phyloP scores from a whole-genome alignment of 2,888 invertebrate genomes.

The Endomychus coccineus region DNA sequence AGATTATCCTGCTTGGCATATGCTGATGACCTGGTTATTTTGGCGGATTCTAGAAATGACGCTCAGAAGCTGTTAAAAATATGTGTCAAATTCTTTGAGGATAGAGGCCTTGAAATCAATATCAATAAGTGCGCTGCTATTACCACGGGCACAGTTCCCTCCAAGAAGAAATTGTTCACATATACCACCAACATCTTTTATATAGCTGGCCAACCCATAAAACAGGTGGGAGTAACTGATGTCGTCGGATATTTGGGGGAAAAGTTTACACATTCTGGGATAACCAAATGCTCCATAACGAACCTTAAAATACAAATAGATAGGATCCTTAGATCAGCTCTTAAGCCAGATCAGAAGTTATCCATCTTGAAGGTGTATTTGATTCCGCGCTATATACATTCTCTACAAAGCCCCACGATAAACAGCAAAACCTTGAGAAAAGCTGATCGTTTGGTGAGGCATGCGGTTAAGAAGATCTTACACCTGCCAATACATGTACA shows the following conservation, averaged over 20 bases:
- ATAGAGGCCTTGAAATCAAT: not conserved
- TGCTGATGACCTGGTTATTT: slow-evolving; percentile 8
- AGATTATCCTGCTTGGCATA: slow-evolving; percentile 19
- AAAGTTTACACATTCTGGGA: not conserved
- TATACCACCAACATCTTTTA: not conserved
- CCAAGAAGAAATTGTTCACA: not conserved
- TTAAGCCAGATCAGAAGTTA: slow-evolving; percentile 5
- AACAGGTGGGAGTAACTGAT: slow-evolving; percentile 1
- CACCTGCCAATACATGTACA: slow-evolving; percentile 2
- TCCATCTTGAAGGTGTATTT: not conserved
- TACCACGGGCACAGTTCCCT: slow-evolving; percentile 1
- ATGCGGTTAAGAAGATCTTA: not conserved
- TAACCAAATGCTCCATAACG: not conserved
- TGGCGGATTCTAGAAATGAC: not conserved
- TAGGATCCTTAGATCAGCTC: not conserved
- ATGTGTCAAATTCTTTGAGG: slow-evolving; percentile 6
- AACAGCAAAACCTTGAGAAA: not conserved
- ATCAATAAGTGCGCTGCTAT: slow-evolving; percentile 2
- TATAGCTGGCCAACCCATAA: slow-evolving; percentile 1
- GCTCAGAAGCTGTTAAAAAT: slow-evolving; percentile 4
- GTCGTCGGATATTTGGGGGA: not conserved
- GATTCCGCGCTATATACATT: slow-evolving; percentile 3
- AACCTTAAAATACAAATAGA: slow-evolving; percentile 1
- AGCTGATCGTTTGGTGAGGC: slow-evolving; percentile 1
- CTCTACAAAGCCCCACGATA: not conserved